These are phyloP conservation scores for Temnothorax ravouxi DNA, from an alignment of 2,888 invertebrate species.

Conservation along the genomic window DNA sequence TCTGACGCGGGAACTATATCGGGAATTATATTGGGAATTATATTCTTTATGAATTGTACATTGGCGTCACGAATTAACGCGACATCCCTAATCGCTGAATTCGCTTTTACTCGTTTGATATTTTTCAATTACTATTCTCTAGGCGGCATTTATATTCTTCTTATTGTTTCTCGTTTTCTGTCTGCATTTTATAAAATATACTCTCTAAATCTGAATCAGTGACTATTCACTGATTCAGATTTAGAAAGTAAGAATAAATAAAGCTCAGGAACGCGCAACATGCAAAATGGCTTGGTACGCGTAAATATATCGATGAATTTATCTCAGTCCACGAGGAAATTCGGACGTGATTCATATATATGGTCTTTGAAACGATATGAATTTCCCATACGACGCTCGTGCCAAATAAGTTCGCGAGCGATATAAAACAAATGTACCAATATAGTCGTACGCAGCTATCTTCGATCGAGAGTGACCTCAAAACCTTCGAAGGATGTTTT, in stretches of 20 bases:
- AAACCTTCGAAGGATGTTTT: slow-evolving; percentile 58
- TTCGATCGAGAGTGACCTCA: slow-evolving; percentile 71
- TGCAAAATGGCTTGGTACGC: background rate
- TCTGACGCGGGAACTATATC: slow-evolving; percentile 2
- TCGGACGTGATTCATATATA: background rate
- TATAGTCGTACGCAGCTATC: slow-evolving; percentile 58
- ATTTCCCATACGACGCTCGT: slow-evolving; percentile 58
- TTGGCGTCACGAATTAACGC: background rate
- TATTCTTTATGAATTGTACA: background rate
- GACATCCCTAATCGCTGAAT: background rate
- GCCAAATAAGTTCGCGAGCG: slow-evolving; percentile 66
- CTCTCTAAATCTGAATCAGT: too few relatives aligned
- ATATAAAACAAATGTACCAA: slow-evolving; percentile 60
- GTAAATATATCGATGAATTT: background rate
- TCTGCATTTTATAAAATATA: background rate
- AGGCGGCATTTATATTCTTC: background rate
- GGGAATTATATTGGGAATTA: background rate
- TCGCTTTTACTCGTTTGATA: slow-evolving; percentile 6
- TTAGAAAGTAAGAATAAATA: background rate
- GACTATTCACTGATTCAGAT: too few relatives aligned
- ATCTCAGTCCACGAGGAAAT: background rate
- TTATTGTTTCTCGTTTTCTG: background rate
- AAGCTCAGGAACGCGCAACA: background rate
- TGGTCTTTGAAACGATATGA: slow-evolving; percentile 33
- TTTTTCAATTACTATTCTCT: background rate